Conservation (phyloP, 1,140 invertebrate genomes). For the Caerostris darwini region DNA sequence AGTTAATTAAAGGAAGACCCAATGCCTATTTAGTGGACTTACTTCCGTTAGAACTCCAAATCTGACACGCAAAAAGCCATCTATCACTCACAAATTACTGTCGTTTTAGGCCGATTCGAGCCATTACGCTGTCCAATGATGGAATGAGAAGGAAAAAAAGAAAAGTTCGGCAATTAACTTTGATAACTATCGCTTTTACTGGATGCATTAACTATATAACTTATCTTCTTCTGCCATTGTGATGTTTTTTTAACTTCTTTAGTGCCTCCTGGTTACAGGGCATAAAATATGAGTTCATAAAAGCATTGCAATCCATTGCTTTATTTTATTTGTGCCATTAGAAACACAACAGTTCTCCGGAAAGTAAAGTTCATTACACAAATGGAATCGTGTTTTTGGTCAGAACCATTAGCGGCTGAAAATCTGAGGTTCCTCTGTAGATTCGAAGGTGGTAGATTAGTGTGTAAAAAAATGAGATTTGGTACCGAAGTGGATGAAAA, state of each 20-base stretch:
- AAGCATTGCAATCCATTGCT: background rate
- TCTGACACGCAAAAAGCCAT: too few relatives aligned
- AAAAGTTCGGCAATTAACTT: too few relatives aligned
- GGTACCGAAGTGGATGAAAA: background rate
- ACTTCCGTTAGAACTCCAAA: too few relatives aligned
- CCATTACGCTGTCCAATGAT: too few relatives aligned
- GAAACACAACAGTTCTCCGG: background rate
- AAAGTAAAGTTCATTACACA: conserved; percentile 31
- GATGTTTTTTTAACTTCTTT: background rate
- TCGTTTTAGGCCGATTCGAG: too few relatives aligned
- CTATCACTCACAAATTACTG: too few relatives aligned
- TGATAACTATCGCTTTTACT: too few relatives aligned
- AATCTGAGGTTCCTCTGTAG: background rate
- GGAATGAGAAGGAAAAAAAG: too few relatives aligned
- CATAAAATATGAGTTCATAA: conserved; percentile 53
- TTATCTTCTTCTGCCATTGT: background rate
- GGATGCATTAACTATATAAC: conserved; percentile 17
- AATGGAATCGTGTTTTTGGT: conserved; percentile 7
- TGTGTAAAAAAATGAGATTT: background rate
- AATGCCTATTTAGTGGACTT: too few relatives aligned
- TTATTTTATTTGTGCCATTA: conserved; percentile 4
- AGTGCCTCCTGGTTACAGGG: background rate
- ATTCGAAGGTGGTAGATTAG: background rate
- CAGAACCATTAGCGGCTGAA: background rate
- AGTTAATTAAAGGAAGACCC: too few relatives aligned